Evolutionary conservation across 2,797 vertebrate species (phyloP).

Genomic region (Eremophila alpestris): DNA sequence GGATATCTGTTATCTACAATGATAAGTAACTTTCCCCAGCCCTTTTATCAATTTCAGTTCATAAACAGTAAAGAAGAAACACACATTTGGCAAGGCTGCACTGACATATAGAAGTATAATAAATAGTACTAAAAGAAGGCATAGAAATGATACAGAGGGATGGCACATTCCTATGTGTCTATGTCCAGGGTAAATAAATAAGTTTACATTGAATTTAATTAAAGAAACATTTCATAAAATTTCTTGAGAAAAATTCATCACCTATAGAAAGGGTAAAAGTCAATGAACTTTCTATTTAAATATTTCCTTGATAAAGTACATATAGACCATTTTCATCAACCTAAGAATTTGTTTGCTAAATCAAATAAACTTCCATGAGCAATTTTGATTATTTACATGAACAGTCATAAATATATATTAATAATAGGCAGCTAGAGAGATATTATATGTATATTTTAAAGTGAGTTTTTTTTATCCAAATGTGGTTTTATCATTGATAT

Average conservation of each 20-base stretch:
- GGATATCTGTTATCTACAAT: neutral
- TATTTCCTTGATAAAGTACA: neutral
- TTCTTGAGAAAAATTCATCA: neutral
- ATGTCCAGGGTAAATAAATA: neutral
- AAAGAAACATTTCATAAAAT: neutral
- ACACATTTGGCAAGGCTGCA: neutral
- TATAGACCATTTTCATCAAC: neutral
- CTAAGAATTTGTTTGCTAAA: neutral
- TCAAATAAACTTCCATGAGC: neutral
- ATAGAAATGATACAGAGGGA: neutral
- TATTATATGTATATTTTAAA: neutral
- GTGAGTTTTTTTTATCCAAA: neutral
- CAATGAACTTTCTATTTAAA: neutral
- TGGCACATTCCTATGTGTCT: neutral
- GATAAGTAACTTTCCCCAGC: neutral
- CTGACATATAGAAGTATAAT: neutral
- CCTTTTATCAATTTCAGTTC: neutral
- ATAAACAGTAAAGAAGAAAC: neutral
- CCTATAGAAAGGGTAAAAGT: neutral
- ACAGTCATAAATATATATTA: neutral
- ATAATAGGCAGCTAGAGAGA: neutral
- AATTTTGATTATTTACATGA: neutral
- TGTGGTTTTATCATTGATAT: neutral
- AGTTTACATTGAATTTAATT: neutral
- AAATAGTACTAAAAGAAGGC: neutral